Base-by-base conservation (phyloP, 2,797 vertebrate species). In the Lagodon rhomboides region DNA sequence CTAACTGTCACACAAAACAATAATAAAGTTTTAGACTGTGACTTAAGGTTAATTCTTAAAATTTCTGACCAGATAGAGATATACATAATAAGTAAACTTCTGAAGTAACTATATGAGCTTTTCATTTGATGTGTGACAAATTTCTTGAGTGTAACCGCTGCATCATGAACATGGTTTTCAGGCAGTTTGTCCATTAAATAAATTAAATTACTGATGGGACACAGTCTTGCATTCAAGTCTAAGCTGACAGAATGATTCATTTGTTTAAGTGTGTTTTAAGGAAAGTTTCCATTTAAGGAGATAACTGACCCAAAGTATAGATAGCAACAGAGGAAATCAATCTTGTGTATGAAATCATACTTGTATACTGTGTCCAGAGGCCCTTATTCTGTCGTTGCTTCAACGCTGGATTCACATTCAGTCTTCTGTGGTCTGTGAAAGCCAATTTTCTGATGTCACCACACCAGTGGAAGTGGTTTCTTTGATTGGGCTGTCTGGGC, bases 401-500 rank as follows among this genome's bases (percentile, higher is more conserved):
- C 64, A 92, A 85, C 68, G 75, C 53, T 82, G 70, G 69, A 85
- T 85, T 82, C 68, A 62, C 20, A 4, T 85, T 71, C 38, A 54
- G 38, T 43, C 59, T 54, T 64, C 81, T 38, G 56, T 84, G 60
- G 80, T 87, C 77, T 87, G 80, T 92, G 85, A 91, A 85, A 79
- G 86, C 23, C 77, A 89, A 80, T 91, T 85, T 90, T 84, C 86
- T 82, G 82, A 89, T 91, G 85, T 84, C 87, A 87, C 89, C 88
- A 73, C 80, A 85, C 72, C 56, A 81, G 72, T 85, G 72, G 73
- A 91, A 88, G 80, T 77, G 75, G 85, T 84, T 83, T 89, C 76
- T 91, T 86, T 94, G 92, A 93, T 91, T 93, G 87, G 86, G 68
- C 85, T 88, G 89, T 89, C 90, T 90, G 84, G 73, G 85, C 80